Evolutionary conservation across 2,797 vertebrate genomes (phyloP).

Genomic region (Merluccius polli): DNA sequence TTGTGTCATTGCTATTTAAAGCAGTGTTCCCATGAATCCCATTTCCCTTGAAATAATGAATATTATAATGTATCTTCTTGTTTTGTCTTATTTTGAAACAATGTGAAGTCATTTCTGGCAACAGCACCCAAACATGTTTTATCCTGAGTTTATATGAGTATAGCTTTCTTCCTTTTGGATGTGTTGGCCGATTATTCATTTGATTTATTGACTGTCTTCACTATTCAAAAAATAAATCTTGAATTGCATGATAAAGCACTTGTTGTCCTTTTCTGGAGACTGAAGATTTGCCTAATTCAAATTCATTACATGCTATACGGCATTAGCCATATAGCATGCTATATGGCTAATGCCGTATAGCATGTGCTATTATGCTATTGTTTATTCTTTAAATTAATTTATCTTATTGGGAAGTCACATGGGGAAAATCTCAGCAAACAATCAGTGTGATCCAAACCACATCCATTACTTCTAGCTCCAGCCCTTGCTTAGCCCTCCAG

Average conservation of each 20-base stretch:
- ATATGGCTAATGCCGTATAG: neutral
- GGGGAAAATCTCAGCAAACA: no score
- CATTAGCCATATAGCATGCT: no score
- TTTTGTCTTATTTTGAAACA: slow-evolving; percentile 15
- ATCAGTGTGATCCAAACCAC: no score
- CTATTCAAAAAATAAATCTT: slow-evolving; percentile 62
- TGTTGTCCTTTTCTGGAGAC: slow-evolving; percentile 34
- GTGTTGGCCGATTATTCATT: neutral
- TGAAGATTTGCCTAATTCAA: neutral
- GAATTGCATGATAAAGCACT: slow-evolving; percentile 63
- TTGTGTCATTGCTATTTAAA: slow-evolving; percentile 24
- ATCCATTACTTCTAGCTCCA: neutral
- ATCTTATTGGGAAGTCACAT: neutral
- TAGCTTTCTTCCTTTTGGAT: neutral
- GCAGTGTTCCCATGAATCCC: slow-evolving; percentile 21
- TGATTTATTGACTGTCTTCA: slow-evolving; percentile 30
- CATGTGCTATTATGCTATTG: neutral
- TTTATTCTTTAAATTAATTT: neutral
- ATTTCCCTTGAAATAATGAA: slow-evolving; percentile 9
- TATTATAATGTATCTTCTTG: neutral
- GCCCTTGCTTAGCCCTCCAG: neutral
- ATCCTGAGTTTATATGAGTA: slow-evolving; percentile 13
- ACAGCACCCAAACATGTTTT: neutral
- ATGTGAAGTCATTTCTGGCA: slow-evolving; percentile 26
- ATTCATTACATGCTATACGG: neutral